Conservation (phyloP, 2,797 vertebrate species). For the Micrastur ruficollis region DNA sequence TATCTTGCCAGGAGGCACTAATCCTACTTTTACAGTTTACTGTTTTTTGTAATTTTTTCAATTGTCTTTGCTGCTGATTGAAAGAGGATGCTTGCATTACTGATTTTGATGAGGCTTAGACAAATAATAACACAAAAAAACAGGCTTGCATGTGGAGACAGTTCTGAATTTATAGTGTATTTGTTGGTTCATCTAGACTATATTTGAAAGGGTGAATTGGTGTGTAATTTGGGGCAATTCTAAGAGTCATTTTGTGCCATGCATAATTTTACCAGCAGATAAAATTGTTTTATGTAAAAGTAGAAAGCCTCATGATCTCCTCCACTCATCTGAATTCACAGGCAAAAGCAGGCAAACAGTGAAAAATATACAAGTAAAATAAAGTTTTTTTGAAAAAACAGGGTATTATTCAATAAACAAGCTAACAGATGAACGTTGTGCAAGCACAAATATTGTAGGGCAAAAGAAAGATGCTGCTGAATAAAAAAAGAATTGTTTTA, state of each 20-base stretch:
- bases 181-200: neutral
- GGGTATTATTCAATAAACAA: neutral
- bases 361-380: neutral
- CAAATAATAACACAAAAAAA: neutral
- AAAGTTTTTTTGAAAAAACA: neutral
- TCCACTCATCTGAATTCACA: neutral
- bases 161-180: neutral
- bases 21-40: neutral
- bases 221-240: neutral
- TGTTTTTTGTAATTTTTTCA: neutral
- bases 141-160: neutral
- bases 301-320: neutral
- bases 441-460: neutral
- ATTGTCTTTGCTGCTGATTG: neutral
- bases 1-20: conserved; percentile 1
- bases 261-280: neutral
- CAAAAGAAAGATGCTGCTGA: neutral
- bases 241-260: neutral
- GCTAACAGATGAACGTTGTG: neutral
- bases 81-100: neutral
- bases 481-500: neutral
- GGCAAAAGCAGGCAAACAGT: neutral
- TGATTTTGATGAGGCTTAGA: neutral
- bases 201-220: neutral
- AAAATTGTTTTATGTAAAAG: neutral